phyloP scores from a whole-genome alignment of 1,140 invertebrate species.

The Drosophila willistoni region DNA sequence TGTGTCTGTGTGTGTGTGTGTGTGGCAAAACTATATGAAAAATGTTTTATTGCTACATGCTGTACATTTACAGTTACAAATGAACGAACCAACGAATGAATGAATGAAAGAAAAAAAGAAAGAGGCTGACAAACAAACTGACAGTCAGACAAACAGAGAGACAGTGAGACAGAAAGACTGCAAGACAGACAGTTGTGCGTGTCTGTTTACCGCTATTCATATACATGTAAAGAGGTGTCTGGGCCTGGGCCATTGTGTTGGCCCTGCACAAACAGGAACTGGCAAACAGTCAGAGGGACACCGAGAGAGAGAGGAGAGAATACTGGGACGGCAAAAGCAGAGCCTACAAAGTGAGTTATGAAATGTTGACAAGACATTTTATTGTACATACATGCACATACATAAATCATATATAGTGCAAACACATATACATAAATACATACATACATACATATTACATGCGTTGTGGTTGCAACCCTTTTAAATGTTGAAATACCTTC shows the following conservation, averaged over 20 bases:
- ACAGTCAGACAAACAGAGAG: conserved; percentile 30
- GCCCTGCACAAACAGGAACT: conserved; percentile 64
- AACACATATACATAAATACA: conserved; percentile 35
- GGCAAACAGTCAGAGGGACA: not conserved
- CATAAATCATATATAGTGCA: conserved; percentile 47
- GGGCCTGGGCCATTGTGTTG: conserved; percentile 60
- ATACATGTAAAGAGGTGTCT: conserved; percentile 42
- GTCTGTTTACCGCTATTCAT: conserved; percentile 63
- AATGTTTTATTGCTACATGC: conserved; percentile 72
- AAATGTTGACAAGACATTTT: conserved; percentile 81
- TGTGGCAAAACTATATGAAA: conserved; percentile 65
- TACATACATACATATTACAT: conserved; percentile 2
- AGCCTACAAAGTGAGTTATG: conserved; percentile 75
- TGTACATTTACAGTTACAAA: conserved; percentile 68
- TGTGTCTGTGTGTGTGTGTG: too few relatives aligned
- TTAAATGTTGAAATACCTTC: conserved; percentile 47
- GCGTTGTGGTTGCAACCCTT: conserved; percentile 51
- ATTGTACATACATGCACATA: conserved; percentile 49
- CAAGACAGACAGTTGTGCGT: conserved; percentile 58
- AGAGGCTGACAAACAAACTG: conserved; percentile 62
- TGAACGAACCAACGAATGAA: conserved; percentile 28
- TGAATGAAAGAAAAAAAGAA: conserved; percentile 35
- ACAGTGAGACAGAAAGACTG: conserved; percentile 42
- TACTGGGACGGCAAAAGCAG: not conserved
- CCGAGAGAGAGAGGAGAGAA: not conserved